A percentile compares a stretch with the other conserved stretches of the same genome.
These are phyloP conservation scores for Amphiprion ocellaris DNA, from an alignment of 2,113 vertebrate genomes.

Conservation along the genomic window DNA sequence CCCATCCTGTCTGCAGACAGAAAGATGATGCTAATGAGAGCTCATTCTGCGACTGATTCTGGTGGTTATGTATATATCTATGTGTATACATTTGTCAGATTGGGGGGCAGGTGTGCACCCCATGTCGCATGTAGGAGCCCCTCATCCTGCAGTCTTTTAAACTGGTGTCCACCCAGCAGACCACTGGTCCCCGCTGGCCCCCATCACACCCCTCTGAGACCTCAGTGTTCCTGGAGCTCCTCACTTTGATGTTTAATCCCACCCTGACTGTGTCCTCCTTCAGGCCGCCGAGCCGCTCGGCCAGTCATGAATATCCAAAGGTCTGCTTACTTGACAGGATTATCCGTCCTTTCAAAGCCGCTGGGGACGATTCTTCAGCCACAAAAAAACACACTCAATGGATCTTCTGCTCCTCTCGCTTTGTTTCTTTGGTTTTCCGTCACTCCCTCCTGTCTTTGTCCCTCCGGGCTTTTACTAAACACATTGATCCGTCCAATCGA, in stretches of 20 bases:
- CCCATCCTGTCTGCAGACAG: no score
- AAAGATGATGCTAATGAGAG: not conserved
- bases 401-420: constrained; percentile 77
- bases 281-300: constrained; percentile 75
- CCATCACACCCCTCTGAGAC: constrained; percentile 63
- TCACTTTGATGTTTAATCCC: constrained; percentile 88
- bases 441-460: constrained; percentile 79
- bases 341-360: constrained; percentile 84
- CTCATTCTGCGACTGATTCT: constrained; percentile 3
- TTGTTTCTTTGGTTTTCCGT: constrained; percentile 78
- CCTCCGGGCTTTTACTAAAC: constrained; percentile 75
- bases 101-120: constrained; percentile 55
- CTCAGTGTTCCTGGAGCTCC: constrained; percentile 70
- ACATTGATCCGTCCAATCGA: constrained; percentile 80
- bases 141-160: constrained; percentile 50
- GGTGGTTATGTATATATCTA: constrained; percentile 2
- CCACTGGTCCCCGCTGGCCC: constrained; percentile 56
- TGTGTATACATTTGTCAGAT: constrained; percentile 7
- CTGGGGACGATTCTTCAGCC: constrained; percentile 78
- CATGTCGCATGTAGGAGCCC: constrained; percentile 35
- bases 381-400: constrained; percentile 84
- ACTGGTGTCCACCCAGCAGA: constrained; percentile 54
- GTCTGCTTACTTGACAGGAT: constrained; percentile 86
- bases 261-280: constrained; percentile 84
- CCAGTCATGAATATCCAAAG: constrained; percentile 89